A percentile compares a stretch with the other conserved stretches of the same genome.
Evolutionary conservation across 2,888 invertebrate genomes (phyloP).

Genomic region (Athalia rosae): DNA sequence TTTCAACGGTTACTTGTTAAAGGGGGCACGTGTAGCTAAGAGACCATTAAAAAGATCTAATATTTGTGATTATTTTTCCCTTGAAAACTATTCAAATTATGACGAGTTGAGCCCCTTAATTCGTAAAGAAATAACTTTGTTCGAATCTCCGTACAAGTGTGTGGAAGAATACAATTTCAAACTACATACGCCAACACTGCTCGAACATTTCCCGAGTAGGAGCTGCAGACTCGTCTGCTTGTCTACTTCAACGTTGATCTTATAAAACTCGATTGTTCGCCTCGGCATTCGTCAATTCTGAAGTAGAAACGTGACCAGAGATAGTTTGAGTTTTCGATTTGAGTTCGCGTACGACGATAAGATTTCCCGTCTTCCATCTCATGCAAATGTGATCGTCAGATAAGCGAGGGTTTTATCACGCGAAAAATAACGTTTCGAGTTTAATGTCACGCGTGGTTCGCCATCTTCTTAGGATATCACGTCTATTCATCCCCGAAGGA

Average conservation of each 20-base stretch:
- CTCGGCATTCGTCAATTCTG: not conserved
- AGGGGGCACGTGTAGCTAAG: too few relatives aligned
- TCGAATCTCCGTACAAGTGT: too few relatives aligned
- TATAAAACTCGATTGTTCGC: constrained; percentile 12
- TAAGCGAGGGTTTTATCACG: constrained; percentile 4
- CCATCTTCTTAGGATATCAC: constrained; percentile 17
- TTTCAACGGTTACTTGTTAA: too few relatives aligned
- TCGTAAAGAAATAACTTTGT: not conserved
- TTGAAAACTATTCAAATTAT: too few relatives aligned
- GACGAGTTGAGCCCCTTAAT: not conserved
- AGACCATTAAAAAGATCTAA: too few relatives aligned
- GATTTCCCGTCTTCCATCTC: not conserved
- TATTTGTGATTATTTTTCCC: too few relatives aligned
- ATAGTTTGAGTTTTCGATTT: not conserved
- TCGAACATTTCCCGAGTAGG: not conserved
- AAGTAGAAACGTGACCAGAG: constrained; percentile 14
- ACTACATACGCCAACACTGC: not conserved
- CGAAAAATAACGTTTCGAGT: not conserved
- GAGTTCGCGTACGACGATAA: not conserved
- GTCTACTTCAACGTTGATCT: constrained; percentile 10
- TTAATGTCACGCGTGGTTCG: constrained; percentile 13
- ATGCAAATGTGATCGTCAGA: constrained; percentile 27
- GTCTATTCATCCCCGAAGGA: constrained; percentile 36
- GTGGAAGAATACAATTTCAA: not conserved
- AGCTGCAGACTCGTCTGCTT: not conserved